These are phyloP conservation scores for Acanthiza pusilla DNA, from an alignment of 2,797 vertebrate genomes.

Conservation along the genomic window DNA sequence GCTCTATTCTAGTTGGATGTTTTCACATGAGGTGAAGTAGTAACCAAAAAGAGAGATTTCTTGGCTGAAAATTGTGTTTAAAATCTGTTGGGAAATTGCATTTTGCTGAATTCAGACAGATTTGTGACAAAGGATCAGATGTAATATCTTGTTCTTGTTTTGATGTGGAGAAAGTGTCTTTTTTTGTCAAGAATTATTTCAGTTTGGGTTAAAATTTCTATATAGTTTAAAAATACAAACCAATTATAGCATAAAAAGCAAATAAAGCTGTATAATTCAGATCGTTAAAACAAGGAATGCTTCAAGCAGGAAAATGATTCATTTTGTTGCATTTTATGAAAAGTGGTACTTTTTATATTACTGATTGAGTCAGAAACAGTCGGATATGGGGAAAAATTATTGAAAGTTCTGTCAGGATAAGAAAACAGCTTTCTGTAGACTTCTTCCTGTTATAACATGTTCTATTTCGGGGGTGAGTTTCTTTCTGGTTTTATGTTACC, in stretches of 20 bases:
- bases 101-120: not conserved
- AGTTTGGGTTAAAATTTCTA: not conserved
- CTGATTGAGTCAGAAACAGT: not conserved
- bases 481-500: not conserved
- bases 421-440: not conserved
- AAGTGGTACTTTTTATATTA: not conserved
- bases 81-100: not conserved
- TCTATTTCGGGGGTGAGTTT: not conserved
- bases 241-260: not conserved
- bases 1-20: not conserved
- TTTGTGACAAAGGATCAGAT: not conserved
- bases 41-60: not conserved
- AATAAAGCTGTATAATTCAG: not conserved
- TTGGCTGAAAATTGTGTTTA: not conserved
- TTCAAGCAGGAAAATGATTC: not conserved
- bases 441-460: not conserved
- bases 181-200: not conserved
- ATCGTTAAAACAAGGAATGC: not conserved
- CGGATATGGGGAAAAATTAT: not conserved
- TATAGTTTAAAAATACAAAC: not conserved
- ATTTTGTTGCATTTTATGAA: not conserved
- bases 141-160: not conserved
- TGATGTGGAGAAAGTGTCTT: not conserved
- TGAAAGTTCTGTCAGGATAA: not conserved
- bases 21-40: not conserved